These are phyloP conservation scores for Tanaodytes sp. DNA, from an alignment of 2,888 invertebrate species.

Conservation along the genomic window DNA sequence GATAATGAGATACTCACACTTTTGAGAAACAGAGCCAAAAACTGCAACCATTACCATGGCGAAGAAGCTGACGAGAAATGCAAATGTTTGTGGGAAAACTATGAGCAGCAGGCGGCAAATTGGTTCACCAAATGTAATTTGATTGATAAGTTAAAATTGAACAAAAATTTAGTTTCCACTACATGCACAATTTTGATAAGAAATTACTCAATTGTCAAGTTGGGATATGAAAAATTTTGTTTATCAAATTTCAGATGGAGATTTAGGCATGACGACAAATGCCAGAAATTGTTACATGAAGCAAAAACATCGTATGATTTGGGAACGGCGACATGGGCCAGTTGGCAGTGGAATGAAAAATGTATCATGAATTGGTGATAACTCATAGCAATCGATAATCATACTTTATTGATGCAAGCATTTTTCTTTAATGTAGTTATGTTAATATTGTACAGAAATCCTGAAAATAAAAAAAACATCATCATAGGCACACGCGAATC, in stretches of 20 bases:
- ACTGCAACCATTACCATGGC: slow-evolving; percentile 86
- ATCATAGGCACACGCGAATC: no score
- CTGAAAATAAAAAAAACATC: slow-evolving; percentile 20
- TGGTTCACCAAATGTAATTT: slow-evolving; percentile 78
- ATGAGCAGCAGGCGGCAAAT: slow-evolving; percentile 85
- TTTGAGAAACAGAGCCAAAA: slow-evolving; percentile 86
- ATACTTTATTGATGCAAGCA: slow-evolving; percentile 17
- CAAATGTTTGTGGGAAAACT: slow-evolving; percentile 79
- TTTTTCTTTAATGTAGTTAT: slow-evolving; percentile 38
- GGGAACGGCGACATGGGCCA: slow-evolving; percentile 94
- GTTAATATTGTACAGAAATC: slow-evolving; percentile 42
- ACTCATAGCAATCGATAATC: no score
- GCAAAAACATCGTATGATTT: slow-evolving; percentile 97
- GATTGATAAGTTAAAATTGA: neutral
- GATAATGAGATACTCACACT: slow-evolving; percentile 88
- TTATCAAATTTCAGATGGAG: slow-evolving; percentile 88
- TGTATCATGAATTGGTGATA: no score
- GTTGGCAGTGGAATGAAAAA: slow-evolving; percentile 79
- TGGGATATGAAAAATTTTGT: no score
- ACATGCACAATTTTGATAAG: no score
- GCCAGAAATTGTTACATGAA: slow-evolving; percentile 91
- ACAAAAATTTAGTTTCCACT: neutral
- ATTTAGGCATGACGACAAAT: slow-evolving; percentile 84
- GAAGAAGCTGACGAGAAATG: slow-evolving; percentile 78
- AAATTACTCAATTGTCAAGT: no score